Conservation (phyloP, 2,888 invertebrate genomes). For the Molorchus minor region DNA sequence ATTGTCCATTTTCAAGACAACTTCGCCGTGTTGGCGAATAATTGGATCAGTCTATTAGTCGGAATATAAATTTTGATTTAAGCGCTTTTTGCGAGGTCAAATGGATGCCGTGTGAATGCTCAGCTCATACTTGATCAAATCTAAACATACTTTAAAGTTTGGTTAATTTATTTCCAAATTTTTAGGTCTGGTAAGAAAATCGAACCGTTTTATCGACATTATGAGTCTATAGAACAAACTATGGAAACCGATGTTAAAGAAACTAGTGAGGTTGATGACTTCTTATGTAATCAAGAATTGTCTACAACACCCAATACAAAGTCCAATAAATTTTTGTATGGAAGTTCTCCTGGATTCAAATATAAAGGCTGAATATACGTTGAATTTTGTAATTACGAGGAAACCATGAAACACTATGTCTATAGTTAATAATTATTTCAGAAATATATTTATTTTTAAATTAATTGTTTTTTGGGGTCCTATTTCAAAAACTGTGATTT, state of each 20-base stretch:
- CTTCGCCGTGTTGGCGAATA: too few species aligned
- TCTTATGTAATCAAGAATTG: slow-evolving; percentile 49
- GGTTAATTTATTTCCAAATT: too few species aligned
- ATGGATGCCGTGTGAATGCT: neutral
- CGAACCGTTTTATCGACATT: slow-evolving; percentile 65
- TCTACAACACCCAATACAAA: slow-evolving; percentile 38
- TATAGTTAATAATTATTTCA: neutral
- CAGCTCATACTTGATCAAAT: neutral
- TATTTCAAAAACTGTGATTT: too few species aligned
- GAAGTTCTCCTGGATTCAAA: slow-evolving; percentile 63
- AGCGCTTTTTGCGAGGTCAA: too few species aligned
- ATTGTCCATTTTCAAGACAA: too few species aligned
- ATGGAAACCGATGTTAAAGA: slow-evolving; percentile 45
- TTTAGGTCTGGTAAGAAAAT: slow-evolving; percentile 53
- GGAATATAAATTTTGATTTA: too few species aligned
- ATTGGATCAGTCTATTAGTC: too few species aligned
- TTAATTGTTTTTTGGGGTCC: neutral
- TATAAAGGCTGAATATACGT: slow-evolving; percentile 45
- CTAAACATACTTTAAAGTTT: neutral
- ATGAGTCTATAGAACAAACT: slow-evolving; percentile 58
- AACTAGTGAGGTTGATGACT: slow-evolving; percentile 52
- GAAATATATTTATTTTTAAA: neutral
- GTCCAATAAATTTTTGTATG: slow-evolving; percentile 58
- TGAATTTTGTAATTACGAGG: slow-evolving; percentile 20
- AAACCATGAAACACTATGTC: neutral